Base-by-base conservation (phyloP, 1,140 invertebrate genomes). In the Drosophila murphyi region DNA sequence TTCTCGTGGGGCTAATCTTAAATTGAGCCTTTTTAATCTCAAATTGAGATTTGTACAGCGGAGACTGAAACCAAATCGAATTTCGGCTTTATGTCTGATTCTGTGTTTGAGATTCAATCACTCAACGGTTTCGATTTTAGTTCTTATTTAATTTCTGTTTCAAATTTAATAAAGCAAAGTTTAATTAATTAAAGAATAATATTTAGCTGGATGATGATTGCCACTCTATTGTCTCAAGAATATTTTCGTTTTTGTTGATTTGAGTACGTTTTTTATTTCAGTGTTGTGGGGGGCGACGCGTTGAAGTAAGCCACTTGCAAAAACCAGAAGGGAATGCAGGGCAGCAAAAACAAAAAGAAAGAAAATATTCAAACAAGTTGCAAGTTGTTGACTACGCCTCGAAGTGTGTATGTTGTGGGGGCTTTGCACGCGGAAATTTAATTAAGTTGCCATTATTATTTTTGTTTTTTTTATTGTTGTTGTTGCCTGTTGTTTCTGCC, bases 401-500 rank as follows among this genome's bases (percentile, higher is more conserved):
- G 29, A 59, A 77, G 75, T 68, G 54, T 57, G 51, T 43, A n/a
- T 43, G 39, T 43, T 43, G 10, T 34, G 4, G 54, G 65, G 56
- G 71, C 61, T 72, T 63, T 50, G 64, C 62, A 43, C 45, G 72
- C 63, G 72, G 39, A 78, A 78, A 78, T 78, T 78, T 76, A 78
- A 78, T 78, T 78, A 78, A 76, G 72, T 67, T 65, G 39, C 67
- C 59, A 39, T 60, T 76, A 52, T 52, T 65, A 37, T 32, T 54
- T 31, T 3, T 67, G 56, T 48, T 73, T 43, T 60, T 60, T 48
- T 69, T 73, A 48, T 63, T 63, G 47, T 37, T 63, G 45, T 31
- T 54, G 3, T 20, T 55, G 51, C 7, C 54, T 43, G 57, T 20
- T 48, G 32, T 48, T 61, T 20, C 35, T 48, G 43, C 41, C 45